A percentile compares a stretch with the other conserved stretches of the same genome.
Conservation (phyloP, 23 tunicate species). For the Halocynthia roretzi region DNA sequence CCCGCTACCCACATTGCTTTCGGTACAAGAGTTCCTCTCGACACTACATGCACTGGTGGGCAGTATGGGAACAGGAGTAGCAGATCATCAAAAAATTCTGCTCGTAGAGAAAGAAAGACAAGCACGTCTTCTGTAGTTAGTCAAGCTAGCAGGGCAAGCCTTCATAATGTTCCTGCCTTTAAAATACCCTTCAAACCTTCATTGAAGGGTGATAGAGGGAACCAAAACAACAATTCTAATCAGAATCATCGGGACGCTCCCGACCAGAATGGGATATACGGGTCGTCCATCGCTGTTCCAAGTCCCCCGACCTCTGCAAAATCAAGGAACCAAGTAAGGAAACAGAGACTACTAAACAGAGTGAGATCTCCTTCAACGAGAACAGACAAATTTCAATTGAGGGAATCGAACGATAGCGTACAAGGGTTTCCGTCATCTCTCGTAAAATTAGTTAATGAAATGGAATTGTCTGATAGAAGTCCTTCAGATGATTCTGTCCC, state of each 20-base stretch:
- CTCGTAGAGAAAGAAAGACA: not conserved
- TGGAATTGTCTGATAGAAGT: not conserved
- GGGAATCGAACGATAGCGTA: not conserved
- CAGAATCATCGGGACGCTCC: not conserved
- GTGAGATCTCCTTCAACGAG: not conserved
- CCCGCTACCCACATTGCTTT: conserved; percentile 50
- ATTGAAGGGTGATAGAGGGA: not conserved
- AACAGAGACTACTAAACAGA: not conserved
- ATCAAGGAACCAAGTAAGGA: not conserved
- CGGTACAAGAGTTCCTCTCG: conserved; percentile 54
- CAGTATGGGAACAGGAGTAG: not conserved
- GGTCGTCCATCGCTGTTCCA: not conserved
- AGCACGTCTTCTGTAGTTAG: not conserved
- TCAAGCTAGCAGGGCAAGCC: not conserved
- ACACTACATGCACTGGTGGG: not conserved
- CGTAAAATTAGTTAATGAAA: conserved; percentile 9
- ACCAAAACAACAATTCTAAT: conserved; percentile 7
- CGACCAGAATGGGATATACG: too few relatives aligned
- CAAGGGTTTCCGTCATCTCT: conserved; percentile 2
- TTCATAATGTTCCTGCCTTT: not conserved
- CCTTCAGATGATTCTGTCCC: not conserved
- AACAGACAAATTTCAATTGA: not conserved
- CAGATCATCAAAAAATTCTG: conserved; percentile 4
- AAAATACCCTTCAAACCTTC: not conserved
- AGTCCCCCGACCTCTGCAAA: conserved; percentile 4